phyloP scores from a whole-genome alignment of 2,797 vertebrate species.

The Erpetoichthys calabaricus region DNA sequence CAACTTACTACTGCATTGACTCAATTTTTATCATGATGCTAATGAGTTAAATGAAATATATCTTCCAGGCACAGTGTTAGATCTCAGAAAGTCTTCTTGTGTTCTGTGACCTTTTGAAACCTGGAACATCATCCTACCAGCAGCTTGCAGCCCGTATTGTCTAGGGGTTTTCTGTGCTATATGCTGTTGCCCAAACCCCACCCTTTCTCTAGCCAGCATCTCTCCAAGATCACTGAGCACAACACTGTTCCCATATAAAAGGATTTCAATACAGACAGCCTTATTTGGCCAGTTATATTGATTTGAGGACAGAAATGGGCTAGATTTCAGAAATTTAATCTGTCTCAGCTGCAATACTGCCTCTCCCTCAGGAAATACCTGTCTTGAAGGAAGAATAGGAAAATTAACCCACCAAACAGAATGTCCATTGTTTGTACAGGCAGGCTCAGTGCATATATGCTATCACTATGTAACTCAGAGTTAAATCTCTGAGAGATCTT shows the following conservation, averaged over 20 bases:
- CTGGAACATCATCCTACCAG: slow-evolving; percentile 45
- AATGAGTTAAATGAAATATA: background rate
- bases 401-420: slow-evolving; percentile 19
- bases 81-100: slow-evolving; percentile 8
- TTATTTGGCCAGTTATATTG: slow-evolving; percentile 21
- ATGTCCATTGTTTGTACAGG: slow-evolving; percentile 13
- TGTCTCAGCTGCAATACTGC: slow-evolving; percentile 12
- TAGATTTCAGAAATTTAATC: slow-evolving; percentile 17
- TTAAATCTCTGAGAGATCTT: slow-evolving; percentile 16
- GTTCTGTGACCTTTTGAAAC: slow-evolving; percentile 40
- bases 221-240: slow-evolving; percentile 19
- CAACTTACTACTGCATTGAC: too few species aligned
- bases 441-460: slow-evolving; percentile 12
- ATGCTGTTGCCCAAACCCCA: slow-evolving; percentile 15
- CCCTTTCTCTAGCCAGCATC: slow-evolving; percentile 21
- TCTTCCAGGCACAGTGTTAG: slow-evolving; percentile 24
- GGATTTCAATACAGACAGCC: slow-evolving; percentile 7
- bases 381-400: slow-evolving; percentile 18
- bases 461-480: slow-evolving; percentile 4
- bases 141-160: slow-evolving; percentile 53
- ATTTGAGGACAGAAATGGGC: slow-evolving; percentile 12
- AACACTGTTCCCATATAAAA: slow-evolving; percentile 18
- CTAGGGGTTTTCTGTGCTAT: slow-evolving; percentile 19
- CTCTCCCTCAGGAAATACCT: slow-evolving; percentile 33
- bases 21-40: slow-evolving; percentile 4